Base-by-base conservation (phyloP, 2,797 vertebrate genomes). In the Epinephelus coioides region DNA sequence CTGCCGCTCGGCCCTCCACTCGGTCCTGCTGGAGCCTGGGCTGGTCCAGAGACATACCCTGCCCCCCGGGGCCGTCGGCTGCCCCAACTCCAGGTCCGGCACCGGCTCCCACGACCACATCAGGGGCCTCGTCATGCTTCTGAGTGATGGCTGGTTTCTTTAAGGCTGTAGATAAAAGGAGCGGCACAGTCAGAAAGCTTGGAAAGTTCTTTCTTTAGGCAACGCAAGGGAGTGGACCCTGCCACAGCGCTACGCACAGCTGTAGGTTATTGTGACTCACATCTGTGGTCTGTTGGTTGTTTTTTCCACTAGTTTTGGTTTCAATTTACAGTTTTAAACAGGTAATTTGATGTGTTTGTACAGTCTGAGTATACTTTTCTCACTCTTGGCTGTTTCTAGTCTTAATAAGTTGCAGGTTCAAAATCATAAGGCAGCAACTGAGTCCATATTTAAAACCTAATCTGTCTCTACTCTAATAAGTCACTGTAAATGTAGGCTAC, bases 101-200 rank as follows among this genome's bases (percentile, higher is more conserved):
- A 51, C 83, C 92, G 12, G 84, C 94, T 40, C 88, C 92, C 9
- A 88, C 82, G 6, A 83, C 87, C 56, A 55, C 43, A 49, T 91
- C 90, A 0, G 78, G 87, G 40, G 50, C 50, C 3, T 94, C 92
- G 0, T 85, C 71, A 0, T 92, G 94, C 63, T 94, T 95, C 77
- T 92, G 93, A 19, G 94, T 95, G 81, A 96, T 94, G 70, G 93
- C 90, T n/a, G 95, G 95, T 85, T 96, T 96, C 89, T 95, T 96
- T 79, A 96, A 82, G 49, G 90, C 96, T 96, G 78, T 9, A 54
- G 54, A 59, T 43, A 53, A 83, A 64, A 17, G 1, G 30, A 64
- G n/a, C 3, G 5, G 4, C 23, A 55, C 60, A 46, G n/a, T 17
- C 13, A 76, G 34, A 68, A 57, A 57, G 17, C 4, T 25, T 9